Conservation (phyloP, 2,113 vertebrate species). For the Hepsetus odoe region DNA sequence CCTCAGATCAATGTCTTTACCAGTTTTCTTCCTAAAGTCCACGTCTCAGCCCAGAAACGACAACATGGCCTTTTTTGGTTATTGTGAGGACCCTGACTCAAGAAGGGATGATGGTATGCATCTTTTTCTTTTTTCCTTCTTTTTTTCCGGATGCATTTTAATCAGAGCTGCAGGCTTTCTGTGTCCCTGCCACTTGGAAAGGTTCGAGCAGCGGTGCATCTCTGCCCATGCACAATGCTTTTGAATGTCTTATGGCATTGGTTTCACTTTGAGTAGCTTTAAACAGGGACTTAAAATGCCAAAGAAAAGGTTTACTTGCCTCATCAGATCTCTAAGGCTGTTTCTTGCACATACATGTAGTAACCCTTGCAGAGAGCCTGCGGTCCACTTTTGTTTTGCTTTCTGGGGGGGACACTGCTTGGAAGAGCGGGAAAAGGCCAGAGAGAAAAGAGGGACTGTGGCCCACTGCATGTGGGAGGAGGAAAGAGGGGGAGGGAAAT, state of each 20-base stretch:
- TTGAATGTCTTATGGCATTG: background rate
- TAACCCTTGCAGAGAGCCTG: background rate
- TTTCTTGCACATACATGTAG: no score
- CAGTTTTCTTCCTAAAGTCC: no score
- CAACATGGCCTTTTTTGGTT: no score
- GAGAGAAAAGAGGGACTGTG: background rate
- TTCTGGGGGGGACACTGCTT: background rate
- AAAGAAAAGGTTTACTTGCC: background rate
- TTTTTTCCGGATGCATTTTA: background rate
- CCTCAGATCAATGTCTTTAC: no score
- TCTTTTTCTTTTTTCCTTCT: background rate
- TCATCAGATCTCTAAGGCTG: no score
- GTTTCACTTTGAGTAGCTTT: background rate
- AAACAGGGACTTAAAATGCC: no score
- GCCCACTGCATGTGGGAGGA: constrained; percentile 43
- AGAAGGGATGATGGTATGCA: no score
- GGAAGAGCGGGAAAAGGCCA: constrained; percentile 42
- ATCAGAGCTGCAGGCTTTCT: background rate
- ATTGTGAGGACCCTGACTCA: no score
- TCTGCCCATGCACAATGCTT: background rate
- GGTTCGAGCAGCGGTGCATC: background rate
- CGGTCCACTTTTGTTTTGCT: constrained; percentile 16
- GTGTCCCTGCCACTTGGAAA: background rate
- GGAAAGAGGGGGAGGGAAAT: constrained; percentile 42
- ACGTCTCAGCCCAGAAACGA: no score